Evolutionary conservation across 2,888 invertebrate species (phyloP).

Genomic region (Zaprionus lineosus): DNA sequence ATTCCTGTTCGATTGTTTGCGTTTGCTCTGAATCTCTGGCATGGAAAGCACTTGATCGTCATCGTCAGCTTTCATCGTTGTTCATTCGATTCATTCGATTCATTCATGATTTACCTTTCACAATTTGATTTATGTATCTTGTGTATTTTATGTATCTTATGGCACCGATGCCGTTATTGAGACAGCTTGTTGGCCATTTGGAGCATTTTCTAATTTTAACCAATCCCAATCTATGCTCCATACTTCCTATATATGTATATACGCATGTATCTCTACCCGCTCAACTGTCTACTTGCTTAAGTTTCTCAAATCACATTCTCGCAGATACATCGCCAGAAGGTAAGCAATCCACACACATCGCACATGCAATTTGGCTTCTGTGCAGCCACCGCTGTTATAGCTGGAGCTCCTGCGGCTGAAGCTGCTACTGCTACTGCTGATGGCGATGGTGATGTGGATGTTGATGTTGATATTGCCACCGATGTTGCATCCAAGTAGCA

Average conservation of each 20-base stretch:
- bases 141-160: too few relatives aligned
- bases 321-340: constrained; percentile 54
- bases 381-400: constrained; percentile 73
- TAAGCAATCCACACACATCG: constrained; percentile 57
- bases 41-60: constrained; percentile 72
- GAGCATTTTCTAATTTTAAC: constrained; percentile 15
- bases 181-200: constrained; percentile 55
- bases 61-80: constrained; percentile 65
- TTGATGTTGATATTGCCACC: constrained; percentile 28
- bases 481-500: constrained; percentile 24
- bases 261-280: constrained; percentile 1
- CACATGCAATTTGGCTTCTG: constrained; percentile 81
- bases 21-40: constrained; percentile 75
- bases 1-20: constrained; percentile 78
- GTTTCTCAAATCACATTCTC: too few relatives aligned
- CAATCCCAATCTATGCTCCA: neutral
- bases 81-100: too few relatives aligned
- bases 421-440: too few relatives aligned
- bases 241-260: constrained; percentile 20
- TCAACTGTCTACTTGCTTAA: too few relatives aligned
- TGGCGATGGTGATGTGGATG: too few relatives aligned
- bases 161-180: constrained; percentile 64
- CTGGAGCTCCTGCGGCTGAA: too few relatives aligned
- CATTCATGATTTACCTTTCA: constrained; percentile 74
- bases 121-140: constrained; percentile 56